A percentile compares a stretch with the other conserved stretches of the same genome.
These are phyloP conservation scores for Cephonodes hylas DNA, from an alignment of 2,888 invertebrate genomes.

Conservation along the genomic window DNA sequence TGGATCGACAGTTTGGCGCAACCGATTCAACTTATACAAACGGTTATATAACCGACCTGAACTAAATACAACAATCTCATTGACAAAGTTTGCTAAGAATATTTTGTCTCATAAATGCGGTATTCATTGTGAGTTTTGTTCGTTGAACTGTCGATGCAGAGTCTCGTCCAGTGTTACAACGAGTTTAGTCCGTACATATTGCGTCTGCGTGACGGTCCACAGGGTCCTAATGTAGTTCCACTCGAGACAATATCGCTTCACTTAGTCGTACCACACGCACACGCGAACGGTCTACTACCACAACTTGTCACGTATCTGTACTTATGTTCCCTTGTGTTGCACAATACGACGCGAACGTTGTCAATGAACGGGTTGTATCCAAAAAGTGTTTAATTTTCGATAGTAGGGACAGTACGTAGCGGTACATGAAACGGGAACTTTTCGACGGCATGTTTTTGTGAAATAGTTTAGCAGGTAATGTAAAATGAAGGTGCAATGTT, in stretches of 20 bases:
- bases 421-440: conserved; percentile 46
- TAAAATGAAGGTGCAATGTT: conserved; percentile 78
- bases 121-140: neutral
- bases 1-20: conserved; percentile 26
- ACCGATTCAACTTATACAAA: neutral
- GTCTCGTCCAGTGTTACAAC: conserved; percentile 51
- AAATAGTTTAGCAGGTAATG: conserved; percentile 58
- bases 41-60: neutral
- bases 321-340: conserved; percentile 45
- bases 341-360: conserved; percentile 39
- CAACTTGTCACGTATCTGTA: conserved; percentile 32
- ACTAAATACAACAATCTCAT: neutral
- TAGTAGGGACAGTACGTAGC: conserved; percentile 34
- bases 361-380: conserved; percentile 48
- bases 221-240: conserved; percentile 68
- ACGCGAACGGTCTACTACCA: conserved; percentile 15
- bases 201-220: conserved; percentile 62
- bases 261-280: conserved; percentile 10
- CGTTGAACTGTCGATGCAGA: conserved; percentile 32
- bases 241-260: conserved; percentile 52
- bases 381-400: conserved; percentile 37
- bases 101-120: neutral
- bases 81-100: neutral
- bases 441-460: conserved; percentile 64
- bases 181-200: conserved; percentile 63